Conservation (phyloP, 2,113 vertebrate genomes). For the Bos taurus region ARS-UCD2.0 NC_037342.1:7195001-7195500, state of each 20-base stretch:
- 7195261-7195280: neutral
- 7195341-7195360: neutral
- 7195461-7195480: neutral
- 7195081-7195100: neutral
- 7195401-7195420: neutral
- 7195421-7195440: neutral
- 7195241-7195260: neutral
- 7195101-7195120: neutral
- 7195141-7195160: neutral
- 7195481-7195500: neutral
- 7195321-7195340: neutral
- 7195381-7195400: neutral
- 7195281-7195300: neutral
- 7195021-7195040: too few relatives aligned
- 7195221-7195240: neutral
- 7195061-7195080: too few relatives aligned
- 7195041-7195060: too few relatives aligned
- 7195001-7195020: too few relatives aligned
- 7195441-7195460: neutral
- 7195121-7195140: neutral
- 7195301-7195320: neutral
- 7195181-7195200: neutral
- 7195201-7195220: neutral
- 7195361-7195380: neutral
- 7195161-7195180: neutral